A percentile compares a stretch with the other conserved stretches of the same genome.
phyloP scores from a whole-genome alignment of 2,113 vertebrate species.

The Lepus americanus region DNA sequence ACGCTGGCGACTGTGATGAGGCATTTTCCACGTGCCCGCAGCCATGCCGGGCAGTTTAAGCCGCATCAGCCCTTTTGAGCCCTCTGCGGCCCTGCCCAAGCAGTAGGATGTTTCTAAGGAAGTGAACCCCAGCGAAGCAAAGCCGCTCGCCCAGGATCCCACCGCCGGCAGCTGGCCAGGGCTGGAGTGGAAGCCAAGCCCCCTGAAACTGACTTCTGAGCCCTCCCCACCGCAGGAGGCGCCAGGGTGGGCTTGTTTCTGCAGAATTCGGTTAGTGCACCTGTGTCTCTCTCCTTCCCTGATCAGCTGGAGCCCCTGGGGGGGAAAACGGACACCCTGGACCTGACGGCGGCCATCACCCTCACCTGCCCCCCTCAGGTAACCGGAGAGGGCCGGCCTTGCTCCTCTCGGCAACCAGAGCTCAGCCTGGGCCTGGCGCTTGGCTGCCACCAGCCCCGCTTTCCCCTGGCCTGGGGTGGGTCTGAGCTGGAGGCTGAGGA shows the following conservation, averaged over 20 bases:
- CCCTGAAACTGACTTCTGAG: neutral
- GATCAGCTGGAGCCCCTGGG: conserved; percentile 92
- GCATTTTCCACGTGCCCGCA: neutral
- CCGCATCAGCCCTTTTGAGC: neutral
- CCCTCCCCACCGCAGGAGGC: neutral
- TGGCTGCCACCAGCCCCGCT: no score
- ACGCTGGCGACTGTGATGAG: neutral
- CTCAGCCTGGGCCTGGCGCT: accelerated
- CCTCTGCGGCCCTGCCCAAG: neutral
- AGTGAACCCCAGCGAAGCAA: neutral
- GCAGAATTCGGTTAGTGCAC: neutral
- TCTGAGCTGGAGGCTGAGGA: neutral
- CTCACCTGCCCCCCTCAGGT: conserved; percentile 93
- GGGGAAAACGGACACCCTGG: conserved; percentile 89
- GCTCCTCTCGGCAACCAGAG: neutral
- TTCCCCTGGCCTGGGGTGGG: neutral
- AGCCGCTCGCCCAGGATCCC: neutral
- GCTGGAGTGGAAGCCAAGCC: neutral
- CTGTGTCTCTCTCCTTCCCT: conserved; percentile 43
- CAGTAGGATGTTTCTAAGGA: neutral
- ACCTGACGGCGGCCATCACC: conserved; percentile 84
- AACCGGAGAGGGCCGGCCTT: conserved; percentile 43
- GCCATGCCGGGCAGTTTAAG: neutral
- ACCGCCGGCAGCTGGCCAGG: neutral
- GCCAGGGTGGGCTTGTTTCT: neutral